Percentiles rank a stretch among this genome's conserved stretches.
phyloP scores from a whole-genome alignment of 2,888 invertebrate genomes.

The Autographa pulchrina region DNA sequence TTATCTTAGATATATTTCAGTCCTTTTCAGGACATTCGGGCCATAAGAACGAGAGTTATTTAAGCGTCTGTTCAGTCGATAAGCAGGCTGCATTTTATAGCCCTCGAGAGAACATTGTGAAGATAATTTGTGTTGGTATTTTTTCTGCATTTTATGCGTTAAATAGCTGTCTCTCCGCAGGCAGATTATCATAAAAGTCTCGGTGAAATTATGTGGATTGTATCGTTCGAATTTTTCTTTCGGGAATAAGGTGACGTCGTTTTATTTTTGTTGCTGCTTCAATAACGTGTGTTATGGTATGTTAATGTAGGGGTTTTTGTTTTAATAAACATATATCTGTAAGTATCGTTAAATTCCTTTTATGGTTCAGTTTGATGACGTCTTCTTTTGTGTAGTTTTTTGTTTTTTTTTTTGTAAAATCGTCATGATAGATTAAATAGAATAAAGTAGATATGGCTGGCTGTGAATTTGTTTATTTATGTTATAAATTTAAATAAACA shows the following conservation, averaged over 20 bases:
- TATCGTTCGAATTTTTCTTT: slow-evolving; percentile 42
- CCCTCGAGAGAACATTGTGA: slow-evolving; percentile 47
- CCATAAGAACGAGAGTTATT: slow-evolving; percentile 47
- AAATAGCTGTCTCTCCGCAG: slow-evolving; percentile 56
- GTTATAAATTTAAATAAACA: too few relatives aligned
- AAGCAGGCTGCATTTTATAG: slow-evolving; percentile 63
- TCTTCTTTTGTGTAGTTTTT: too few relatives aligned
- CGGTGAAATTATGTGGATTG: slow-evolving; percentile 49
- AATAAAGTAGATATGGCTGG: too few relatives aligned
- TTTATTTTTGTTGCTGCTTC: slow-evolving; percentile 34
- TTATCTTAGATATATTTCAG: slow-evolving; percentile 54
- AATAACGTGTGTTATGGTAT: slow-evolving; percentile 42
- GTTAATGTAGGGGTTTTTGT: slow-evolving; percentile 15
- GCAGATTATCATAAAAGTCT: slow-evolving; percentile 57
- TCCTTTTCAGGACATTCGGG: slow-evolving; percentile 34
- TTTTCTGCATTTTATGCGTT: slow-evolving; percentile 63
- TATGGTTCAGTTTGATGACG: too few relatives aligned
- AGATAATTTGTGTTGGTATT: slow-evolving; percentile 63
- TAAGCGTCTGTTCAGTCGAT: slow-evolving; percentile 56
- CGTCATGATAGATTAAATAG: too few relatives aligned
- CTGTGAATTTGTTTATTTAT: too few relatives aligned
- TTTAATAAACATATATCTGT: neutral
- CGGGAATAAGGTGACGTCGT: slow-evolving; percentile 25
- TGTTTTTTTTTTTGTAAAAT: too few relatives aligned
- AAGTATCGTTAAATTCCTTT: too few relatives aligned